Conservation (phyloP, 2,113 vertebrate species). For the Sialia sialis region DNA sequence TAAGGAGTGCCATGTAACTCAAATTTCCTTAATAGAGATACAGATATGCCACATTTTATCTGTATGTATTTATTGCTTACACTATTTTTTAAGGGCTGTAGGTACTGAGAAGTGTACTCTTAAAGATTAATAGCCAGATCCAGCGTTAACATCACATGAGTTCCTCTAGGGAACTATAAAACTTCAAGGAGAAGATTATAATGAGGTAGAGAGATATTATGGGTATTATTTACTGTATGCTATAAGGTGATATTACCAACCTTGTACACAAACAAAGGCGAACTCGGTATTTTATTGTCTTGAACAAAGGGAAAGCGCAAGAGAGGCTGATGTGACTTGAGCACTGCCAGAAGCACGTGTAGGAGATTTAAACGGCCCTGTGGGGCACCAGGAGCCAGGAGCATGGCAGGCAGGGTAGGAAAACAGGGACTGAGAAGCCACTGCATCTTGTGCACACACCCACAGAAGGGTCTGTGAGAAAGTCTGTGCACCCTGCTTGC, state of each 20-base stretch:
- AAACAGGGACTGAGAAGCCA: not conserved
- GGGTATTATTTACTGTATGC: slow-evolving; percentile 1
- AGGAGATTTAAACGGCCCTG: not conserved
- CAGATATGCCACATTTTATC: not conserved
- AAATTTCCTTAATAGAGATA: not conserved
- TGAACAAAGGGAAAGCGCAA: not conserved
- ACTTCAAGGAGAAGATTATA: not conserved
- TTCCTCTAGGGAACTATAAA: slow-evolving; percentile 17
- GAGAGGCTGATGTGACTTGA: not conserved
- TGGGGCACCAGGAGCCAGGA: rapidly evolving
- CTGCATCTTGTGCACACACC: not conserved
- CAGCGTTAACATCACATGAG: not conserved
- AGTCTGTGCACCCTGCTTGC: rapidly evolving
- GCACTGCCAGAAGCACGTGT: not conserved
- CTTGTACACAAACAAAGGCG: not conserved
- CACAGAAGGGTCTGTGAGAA: not conserved
- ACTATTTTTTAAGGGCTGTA: not conserved
- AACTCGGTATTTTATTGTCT: not conserved
- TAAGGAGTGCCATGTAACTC: not conserved
- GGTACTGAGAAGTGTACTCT: not conserved
- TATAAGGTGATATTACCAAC: not conserved
- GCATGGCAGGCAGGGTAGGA: no score
- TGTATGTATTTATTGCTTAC: not conserved
- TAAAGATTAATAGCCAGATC: not conserved
- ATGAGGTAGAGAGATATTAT: slow-evolving; percentile 1